phyloP scores from a whole-genome alignment of 2,888 invertebrate species.

The Dysmachus trigonus region DNA sequence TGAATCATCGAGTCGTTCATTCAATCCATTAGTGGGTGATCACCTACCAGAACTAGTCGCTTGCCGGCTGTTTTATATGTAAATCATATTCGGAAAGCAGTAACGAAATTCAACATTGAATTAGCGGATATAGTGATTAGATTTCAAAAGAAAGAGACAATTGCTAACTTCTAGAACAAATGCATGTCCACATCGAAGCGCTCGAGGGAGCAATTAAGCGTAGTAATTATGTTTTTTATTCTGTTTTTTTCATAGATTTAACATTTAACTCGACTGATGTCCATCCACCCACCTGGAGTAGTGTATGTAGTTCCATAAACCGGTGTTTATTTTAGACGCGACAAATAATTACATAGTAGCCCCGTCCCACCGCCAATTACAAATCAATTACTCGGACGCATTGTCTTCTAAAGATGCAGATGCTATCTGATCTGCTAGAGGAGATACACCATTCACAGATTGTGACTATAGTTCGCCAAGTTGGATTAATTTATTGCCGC shows the following conservation, averaged over 20 bases:
- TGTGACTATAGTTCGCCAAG: not conserved
- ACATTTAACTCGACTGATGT: not conserved
- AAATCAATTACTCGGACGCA: conserved; percentile 16
- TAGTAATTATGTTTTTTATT: too few relatives aligned
- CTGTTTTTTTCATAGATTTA: not conserved
- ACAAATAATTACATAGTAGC: not conserved
- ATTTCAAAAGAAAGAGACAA: not conserved
- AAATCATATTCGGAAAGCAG: not conserved
- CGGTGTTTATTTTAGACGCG: conserved; percentile 1
- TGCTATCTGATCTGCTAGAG: conserved; percentile 1
- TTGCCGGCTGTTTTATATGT: not conserved
- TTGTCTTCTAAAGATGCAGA: not conserved
- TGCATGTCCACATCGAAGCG: not conserved
- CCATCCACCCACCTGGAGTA: conserved; percentile 2
- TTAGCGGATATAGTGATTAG: not conserved
- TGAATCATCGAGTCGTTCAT: not conserved
- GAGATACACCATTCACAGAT: not conserved
- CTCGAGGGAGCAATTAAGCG: not conserved
- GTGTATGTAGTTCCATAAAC: not conserved
- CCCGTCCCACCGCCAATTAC: not conserved
- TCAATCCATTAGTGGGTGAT: not conserved
- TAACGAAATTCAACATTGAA: not conserved
- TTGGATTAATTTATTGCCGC: not conserved
- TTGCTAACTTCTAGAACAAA: not conserved
- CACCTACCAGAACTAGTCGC: not conserved